Base-by-base conservation (phyloP, 1,140 invertebrate genomes). In the Antheraea mylitta region DNA sequence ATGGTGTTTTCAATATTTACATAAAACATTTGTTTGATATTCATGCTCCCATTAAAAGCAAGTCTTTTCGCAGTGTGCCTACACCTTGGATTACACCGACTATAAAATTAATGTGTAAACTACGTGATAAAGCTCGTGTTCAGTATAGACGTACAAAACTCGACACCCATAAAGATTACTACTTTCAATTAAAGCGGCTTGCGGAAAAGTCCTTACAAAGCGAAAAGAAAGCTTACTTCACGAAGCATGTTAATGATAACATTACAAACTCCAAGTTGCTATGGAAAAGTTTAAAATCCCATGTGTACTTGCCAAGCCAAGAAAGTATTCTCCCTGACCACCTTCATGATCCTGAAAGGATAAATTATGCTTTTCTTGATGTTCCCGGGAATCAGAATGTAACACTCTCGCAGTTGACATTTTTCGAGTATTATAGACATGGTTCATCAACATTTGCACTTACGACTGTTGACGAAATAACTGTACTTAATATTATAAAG, bases 11-110 rank as follows among this genome's bases (percentile, higher is more conserved):
- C 30, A 73, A 73, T 69, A 45, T n/a, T 13, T 69, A 59, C 58
- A 60, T 75, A 13, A 62, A 19, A n/a, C 42, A 48, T 16, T 11
- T 77, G 10, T 79, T 75, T 71, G 71, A 77, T 64, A n/a, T 61
- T n/a, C 74, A 80, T 66, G 76, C 76, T 10, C 76, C 79, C 3
- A 0, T 67, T 3, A 69, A 61, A 37, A 59, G 65, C 13, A 66
- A 58, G 36, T 66, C 19, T 19, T 45, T 80, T 19, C 73, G 65
- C 58, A 18, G 68, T 3, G 66, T 65, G 18, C 61, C 68, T 9
- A 48, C 65, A 36, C 78, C 78, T 13, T 80, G 78, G 76, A 71
- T 80, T 0, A 80, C 78, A 8, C 67, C 75, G 13, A 74, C 37
- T 22, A 18, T 79, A 7, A 73, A 67, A 37, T 61, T 74, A 16